A percentile compares a stretch with the other conserved stretches of the same genome.
Conservation (phyloP, 2,113 vertebrate genomes). For the Psammodynastes pulverulentus region DNA sequence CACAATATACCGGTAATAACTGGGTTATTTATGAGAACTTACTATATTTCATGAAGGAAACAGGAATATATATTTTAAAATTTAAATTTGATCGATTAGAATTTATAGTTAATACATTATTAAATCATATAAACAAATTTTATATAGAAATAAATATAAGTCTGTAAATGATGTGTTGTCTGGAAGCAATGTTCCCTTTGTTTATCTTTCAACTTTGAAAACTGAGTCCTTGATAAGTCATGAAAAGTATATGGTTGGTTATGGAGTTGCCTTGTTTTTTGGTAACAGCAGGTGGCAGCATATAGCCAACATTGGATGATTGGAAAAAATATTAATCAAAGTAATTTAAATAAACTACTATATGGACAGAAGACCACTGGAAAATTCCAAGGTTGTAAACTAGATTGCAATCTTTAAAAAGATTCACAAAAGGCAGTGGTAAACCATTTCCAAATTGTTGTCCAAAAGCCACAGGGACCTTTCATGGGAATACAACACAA, state of each 20-base stretch:
- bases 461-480: not conserved
- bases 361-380: not conserved
- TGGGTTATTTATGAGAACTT: not conserved
- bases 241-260: not conserved
- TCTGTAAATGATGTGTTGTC: not conserved
- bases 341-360: not conserved
- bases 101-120: not conserved
- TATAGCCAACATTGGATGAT: not conserved
- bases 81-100: not conserved
- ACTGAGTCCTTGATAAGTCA: not conserved
- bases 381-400: not conserved
- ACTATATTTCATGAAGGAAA: not conserved
- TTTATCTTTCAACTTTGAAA: not conserved
- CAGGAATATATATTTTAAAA: not conserved
- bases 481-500: not conserved
- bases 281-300: not conserved
- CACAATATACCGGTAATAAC: not conserved
- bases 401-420: not conserved
- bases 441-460: not conserved
- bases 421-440: not conserved
- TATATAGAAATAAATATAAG: not conserved
- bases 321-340: not conserved
- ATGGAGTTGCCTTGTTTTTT: not conserved
- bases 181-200: not conserved
- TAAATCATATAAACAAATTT: not conserved